Evolutionary conservation across 2,113 vertebrate genomes (phyloP).

Genomic region (Pteropus alecto): DNA sequence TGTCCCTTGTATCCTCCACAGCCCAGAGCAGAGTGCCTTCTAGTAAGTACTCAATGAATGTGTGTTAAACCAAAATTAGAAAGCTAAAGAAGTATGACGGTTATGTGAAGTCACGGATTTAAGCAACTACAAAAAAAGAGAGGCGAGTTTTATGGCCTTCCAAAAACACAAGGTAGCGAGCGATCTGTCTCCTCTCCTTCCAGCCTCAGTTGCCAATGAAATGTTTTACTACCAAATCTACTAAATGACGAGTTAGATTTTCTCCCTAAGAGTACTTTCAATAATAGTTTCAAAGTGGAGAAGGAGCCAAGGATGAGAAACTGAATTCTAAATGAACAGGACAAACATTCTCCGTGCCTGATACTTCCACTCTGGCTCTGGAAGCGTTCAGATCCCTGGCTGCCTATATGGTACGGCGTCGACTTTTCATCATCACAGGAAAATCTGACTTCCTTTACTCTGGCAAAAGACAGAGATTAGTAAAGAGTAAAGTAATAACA

Average conservation of each 20-base stretch:
- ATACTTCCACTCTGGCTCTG: not conserved
- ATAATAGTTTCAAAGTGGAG: not conserved
- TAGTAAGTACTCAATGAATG: not conserved
- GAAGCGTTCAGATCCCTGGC: not conserved
- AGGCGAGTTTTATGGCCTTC: not conserved
- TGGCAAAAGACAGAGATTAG: not conserved
- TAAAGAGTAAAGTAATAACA: not conserved
- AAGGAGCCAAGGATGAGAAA: not conserved
- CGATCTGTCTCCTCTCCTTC: not conserved
- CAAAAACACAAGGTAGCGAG: not conserved
- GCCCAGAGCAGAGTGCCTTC: not conserved
- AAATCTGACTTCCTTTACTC: not conserved
- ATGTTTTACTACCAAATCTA: slow-evolving; percentile 4
- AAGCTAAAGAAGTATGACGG: not conserved
- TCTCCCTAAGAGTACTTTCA: not conserved
- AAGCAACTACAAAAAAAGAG: not conserved
- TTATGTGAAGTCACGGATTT: not conserved
- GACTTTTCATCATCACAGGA: not conserved
- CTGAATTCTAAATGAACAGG: not conserved
- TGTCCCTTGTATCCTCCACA: not conserved
- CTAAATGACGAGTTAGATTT: not conserved
- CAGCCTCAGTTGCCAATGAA: not conserved
- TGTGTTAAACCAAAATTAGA: not conserved
- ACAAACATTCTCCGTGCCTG: not conserved
- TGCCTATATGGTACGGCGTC: not conserved